Conservation (phyloP, 2,797 vertebrate species). For the Anableps anableps region DNA sequence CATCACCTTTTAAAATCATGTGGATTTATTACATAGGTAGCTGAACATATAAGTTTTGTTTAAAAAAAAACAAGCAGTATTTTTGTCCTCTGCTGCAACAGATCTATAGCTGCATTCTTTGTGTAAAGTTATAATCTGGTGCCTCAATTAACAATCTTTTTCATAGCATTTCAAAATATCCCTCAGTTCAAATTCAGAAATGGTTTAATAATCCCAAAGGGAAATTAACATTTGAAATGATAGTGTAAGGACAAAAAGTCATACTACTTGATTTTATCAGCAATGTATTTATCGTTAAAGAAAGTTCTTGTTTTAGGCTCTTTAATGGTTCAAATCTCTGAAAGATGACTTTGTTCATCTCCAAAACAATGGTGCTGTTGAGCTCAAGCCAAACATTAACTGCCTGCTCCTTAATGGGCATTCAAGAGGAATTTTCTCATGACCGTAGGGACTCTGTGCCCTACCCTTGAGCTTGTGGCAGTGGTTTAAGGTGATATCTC, state of each 20-base stretch:
- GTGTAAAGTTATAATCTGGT: too few species aligned
- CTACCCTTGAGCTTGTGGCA: slow-evolving; percentile 52
- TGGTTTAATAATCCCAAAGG: too few species aligned
- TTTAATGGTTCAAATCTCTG: background rate
- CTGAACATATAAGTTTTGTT: background rate
- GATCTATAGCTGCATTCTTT: background rate
- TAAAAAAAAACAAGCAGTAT: background rate
- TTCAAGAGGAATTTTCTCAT: slow-evolving; percentile 83
- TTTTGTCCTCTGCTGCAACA: background rate
- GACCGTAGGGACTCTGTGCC: slow-evolving; percentile 72
- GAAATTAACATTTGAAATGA: background rate
- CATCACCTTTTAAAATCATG: background rate
- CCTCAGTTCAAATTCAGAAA: background rate
- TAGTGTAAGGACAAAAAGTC: too few species aligned
- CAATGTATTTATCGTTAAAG: too few species aligned
- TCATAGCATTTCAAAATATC: background rate
- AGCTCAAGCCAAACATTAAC: slow-evolving; percentile 72
- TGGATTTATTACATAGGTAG: background rate
- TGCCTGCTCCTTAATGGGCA: slow-evolving; percentile 63
- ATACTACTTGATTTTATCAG: background rate
- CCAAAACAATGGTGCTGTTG: slow-evolving; percentile 23
- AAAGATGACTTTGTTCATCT: background rate
- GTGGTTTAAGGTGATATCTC: slow-evolving; percentile 68
- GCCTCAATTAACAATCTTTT: background rate
- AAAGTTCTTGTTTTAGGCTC: background rate